Percentiles rank a stretch among this genome's conserved stretches.
These are phyloP conservation scores for Helicorthomorpha holstii DNA, from an alignment of 1,140 invertebrate genomes.

Conservation along the genomic window DNA sequence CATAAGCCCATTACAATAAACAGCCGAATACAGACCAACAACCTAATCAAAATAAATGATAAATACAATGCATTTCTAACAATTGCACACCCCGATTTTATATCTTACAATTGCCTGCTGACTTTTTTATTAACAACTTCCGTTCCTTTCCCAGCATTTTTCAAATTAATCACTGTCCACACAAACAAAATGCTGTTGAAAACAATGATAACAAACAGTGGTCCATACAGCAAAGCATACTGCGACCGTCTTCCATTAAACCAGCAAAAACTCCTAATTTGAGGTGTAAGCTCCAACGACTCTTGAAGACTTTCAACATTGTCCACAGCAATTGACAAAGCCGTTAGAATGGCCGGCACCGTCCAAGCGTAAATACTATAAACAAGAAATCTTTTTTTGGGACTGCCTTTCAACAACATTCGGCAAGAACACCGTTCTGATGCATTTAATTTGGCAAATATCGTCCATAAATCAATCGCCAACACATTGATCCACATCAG, in stretches of 20 bases:
- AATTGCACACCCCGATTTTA: no score
- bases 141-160: constrained; percentile 1
- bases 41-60: no score
- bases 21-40: no score
- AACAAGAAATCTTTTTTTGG: not conserved
- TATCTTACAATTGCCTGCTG: constrained; percentile 8
- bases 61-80: no score
- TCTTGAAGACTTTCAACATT: constrained; percentile 9
- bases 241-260: constrained; percentile 22
- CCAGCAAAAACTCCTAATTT: constrained; percentile 21
- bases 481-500: constrained; percentile 33
- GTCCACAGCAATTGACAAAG: constrained; percentile 16
- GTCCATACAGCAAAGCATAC: constrained; percentile 23
- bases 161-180: constrained; percentile 23
- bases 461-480: constrained; percentile 20
- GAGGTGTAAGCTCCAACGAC: constrained; percentile 17
- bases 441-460: constrained; percentile 9
- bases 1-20: no score
- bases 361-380: constrained; percentile 25
- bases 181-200: constrained; percentile 24
- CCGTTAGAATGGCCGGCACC: constrained; percentile 17
- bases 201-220: constrained; percentile 22
- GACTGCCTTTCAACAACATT: no score
- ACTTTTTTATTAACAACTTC: constrained; percentile 4
- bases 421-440: not conserved